Conservation (phyloP, 2,113 vertebrate species). For the Sceloporus tristichus region DNA sequence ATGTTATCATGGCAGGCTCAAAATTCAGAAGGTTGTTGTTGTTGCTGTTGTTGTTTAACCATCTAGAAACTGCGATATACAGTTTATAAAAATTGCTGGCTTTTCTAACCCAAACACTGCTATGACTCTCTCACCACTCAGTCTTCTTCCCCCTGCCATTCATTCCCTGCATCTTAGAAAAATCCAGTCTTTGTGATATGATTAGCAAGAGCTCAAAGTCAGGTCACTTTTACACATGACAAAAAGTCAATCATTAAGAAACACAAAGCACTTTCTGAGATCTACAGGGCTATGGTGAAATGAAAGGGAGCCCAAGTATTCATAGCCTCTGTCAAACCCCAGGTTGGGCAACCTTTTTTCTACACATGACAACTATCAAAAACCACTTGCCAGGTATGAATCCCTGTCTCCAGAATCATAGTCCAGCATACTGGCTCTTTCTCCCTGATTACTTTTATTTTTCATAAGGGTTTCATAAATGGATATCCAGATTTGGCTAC, state of each 20-base stretch:
- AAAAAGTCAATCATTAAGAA: no score
- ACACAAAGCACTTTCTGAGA: not conserved
- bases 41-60: not conserved
- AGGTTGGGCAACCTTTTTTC: not conserved
- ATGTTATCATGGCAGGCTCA: not conserved
- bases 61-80: constrained; percentile 7
- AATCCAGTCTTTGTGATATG: not conserved
- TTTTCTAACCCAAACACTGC: not conserved
- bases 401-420: no score
- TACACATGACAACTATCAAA: not conserved
- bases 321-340: not conserved
- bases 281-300: no score
- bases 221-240: not conserved
- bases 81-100: constrained; percentile 26
- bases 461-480: no score
- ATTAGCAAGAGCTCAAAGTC: not conserved
- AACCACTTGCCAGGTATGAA: no score
- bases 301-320: not conserved
- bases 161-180: not conserved
- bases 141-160: not conserved
- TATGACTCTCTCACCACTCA: not conserved
- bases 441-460: no score
- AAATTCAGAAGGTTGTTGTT: constrained; percentile 32
- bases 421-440: no score
- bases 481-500: no score